A percentile compares a stretch with the other conserved stretches of the same genome.
phyloP scores from a whole-genome alignment of 1,140 invertebrate genomes.

The Lerema accius region DNA sequence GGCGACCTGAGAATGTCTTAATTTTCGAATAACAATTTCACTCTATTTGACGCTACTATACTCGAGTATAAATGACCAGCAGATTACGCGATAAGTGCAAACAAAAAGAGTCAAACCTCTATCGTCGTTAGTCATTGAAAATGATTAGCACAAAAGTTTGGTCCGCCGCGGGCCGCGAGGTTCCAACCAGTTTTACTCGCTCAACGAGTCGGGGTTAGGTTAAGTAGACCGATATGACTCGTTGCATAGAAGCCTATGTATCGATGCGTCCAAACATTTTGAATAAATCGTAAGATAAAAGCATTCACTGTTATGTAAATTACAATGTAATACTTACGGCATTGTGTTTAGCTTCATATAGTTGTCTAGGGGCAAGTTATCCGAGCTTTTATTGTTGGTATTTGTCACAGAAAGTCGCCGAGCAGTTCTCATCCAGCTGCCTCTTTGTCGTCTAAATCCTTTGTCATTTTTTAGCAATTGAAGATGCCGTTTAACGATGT shows the following conservation, averaged over 20 bases:
- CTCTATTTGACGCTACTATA: not conserved
- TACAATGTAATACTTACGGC: conserved; percentile 67
- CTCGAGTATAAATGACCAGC: conserved; percentile 6
- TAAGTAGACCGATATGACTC: conserved; percentile 55
- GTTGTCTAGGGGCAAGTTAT: conserved; percentile 62
- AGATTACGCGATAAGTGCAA: conserved; percentile 15
- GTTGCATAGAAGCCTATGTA: conserved; percentile 46
- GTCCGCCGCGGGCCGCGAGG: conserved; percentile 47
- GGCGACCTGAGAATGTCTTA: not conserved
- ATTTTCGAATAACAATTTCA: not conserved
- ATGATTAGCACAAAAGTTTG: conserved; percentile 54
- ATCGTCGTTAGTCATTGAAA: conserved; percentile 49
- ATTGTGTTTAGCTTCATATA: conserved; percentile 79
- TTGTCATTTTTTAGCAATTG: conserved; percentile 82
- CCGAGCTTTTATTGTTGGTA: conserved; percentile 58
- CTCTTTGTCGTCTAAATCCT: conserved; percentile 82
- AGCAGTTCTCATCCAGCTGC: conserved; percentile 83
- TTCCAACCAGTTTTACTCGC: conserved; percentile 61
- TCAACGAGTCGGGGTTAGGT: conserved; percentile 47
- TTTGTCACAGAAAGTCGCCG: conserved; percentile 76
- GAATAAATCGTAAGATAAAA: conserved; percentile 25
- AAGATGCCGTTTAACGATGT: conserved; percentile 83
- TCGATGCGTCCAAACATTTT: conserved; percentile 26
- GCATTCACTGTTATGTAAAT: conserved; percentile 6
- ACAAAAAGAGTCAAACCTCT: conserved; percentile 31